Evolutionary conservation across 2,797 vertebrate genomes (phyloP), one percentile per base, ranked within the genome.

Genomic region (Smutsia gigantea): DNA sequence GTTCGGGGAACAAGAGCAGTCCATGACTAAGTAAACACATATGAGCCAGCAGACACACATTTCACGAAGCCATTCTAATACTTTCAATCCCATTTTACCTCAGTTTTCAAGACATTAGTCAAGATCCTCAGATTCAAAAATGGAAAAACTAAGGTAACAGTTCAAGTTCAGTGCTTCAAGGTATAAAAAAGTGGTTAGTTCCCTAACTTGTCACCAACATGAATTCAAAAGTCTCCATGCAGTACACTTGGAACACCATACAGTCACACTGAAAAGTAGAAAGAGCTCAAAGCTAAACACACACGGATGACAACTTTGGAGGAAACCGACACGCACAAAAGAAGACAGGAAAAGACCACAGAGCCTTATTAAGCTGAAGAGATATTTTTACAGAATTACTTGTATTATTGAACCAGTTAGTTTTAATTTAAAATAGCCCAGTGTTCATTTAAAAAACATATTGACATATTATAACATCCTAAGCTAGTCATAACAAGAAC

Each of bases 401-500:
- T 25, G 39, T 71, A 37, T 31, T 90, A 87, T 11, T 53, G 14
- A 87, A 78, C 64, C 63, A 77, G 59, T 93, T 82, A 94, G 69
- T 55, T 95, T 85, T 64, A 84, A 79, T 69, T 84, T 66, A 63
- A 93, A 90, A 72, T 27, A 85, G 55, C 37, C 37, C 6, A 71
- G 42, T 4, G 14, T 87, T 94, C 34, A 61, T 55, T 61, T 88
- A 42, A 29, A 81, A 71, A 88, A 87, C 72, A 12, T 66, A 21
- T 68, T 55, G 66, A 75, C 46, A 18, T 75, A 42, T 63, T 53
- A 17, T 61, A 94, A 82, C 14, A 87, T 86, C 71, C 39, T 64
- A 69, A 94, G 27, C n/a, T 63, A 78, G 37, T 64, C 27, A 84
- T 25, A 91, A 88, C 37, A 88, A 94, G 95, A 90, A 93, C 34